Evolutionary conservation across 1,140 invertebrate species (phyloP), one percentile per base, ranked within the genome.

Genomic region (Brachionus manjavacas): DNA sequence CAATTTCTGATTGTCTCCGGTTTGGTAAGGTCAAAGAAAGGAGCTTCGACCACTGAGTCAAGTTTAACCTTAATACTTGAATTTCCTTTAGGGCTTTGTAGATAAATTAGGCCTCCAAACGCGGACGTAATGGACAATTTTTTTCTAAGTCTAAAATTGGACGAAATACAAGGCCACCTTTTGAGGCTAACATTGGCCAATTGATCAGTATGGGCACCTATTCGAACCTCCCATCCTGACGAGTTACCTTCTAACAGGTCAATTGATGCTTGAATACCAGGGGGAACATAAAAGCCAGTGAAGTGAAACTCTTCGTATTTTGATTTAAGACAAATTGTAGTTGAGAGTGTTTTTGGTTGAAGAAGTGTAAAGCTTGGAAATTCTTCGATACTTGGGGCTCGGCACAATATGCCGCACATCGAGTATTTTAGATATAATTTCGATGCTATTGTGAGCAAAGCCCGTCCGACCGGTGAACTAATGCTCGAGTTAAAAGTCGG

Each of bases 351-450:
- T 14, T 81, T 43, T 8, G 79, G 64, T 39, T 12, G 35, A 1
- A 49, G 11, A 16, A 49, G 43, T 25, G n/a, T 49, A 49, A 23
- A 49, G 60, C 52, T 46, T 8, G 79, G 79, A 64, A 81, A 81
- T 28, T 81, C 79, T 60, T 81, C 79, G 31, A 81, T 81, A 46
- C 60, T 60, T 43, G 79, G 79, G 1, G 79, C 79, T 64, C 52
- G 35, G 39, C 31, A 41, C 2, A 43, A 28, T 6, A 80, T 80
- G 23, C 49, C 76, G 23, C 55, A 80, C 14, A 64, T 60, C 14
- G 79, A 64, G 12, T 43, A 68, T 46, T 68, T 60, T 46, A 35
- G 23, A 64, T 81, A 81, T 6, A 81, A 12, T 43, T 81, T 9
- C 1, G 79, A 60, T 4, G 49, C 49, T 16, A 81, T 81, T 9